Percentiles rank a stretch among this genome's conserved stretches.
phyloP scores from a whole-genome alignment of 1,140 invertebrate genomes.

The Caenorhabditis remanei region DNA sequence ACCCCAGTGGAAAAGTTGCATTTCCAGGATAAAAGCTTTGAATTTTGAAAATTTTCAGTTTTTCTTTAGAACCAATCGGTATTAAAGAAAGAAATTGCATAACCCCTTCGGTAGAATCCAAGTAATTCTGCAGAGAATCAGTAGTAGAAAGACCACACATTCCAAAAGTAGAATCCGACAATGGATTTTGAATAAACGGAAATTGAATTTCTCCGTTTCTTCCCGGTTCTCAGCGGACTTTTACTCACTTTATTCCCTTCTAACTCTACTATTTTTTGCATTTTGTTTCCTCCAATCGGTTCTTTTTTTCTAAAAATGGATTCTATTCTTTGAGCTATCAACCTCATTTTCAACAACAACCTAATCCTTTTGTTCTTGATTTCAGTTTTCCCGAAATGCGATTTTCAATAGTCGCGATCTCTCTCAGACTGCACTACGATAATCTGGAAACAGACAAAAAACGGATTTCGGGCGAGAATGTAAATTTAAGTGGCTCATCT shows the following conservation, averaged over 20 bases:
- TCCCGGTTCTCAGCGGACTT: not conserved
- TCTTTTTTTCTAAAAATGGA: not conserved
- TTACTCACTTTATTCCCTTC: not conserved
- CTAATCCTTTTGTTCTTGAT: not conserved
- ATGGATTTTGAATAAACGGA: constrained; percentile 16
- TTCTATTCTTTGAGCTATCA: not conserved
- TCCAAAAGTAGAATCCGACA: not conserved
- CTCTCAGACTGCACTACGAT: constrained; percentile 18
- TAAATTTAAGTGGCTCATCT: not conserved
- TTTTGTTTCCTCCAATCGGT: not conserved
- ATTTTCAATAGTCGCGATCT: constrained; percentile 3
- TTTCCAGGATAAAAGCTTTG: not conserved
- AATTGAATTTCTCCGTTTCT: constrained; percentile 19
- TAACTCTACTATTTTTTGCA: not conserved
- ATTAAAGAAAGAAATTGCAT: too few species aligned
- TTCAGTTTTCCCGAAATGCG: not conserved
- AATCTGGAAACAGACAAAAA: constrained; percentile 10
- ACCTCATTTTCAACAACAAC: constrained; percentile 12
- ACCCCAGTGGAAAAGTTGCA: not conserved
- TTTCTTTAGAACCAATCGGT: too few species aligned
- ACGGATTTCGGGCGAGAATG: not conserved
- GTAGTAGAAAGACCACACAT: not conserved
- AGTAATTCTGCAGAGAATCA: too few species aligned
- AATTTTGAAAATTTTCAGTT: too few species aligned
- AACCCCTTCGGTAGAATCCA: too few species aligned